Evolutionary conservation across 2,113 vertebrate genomes (phyloP).

Genomic region (Austrofundulus limnaeus): DNA sequence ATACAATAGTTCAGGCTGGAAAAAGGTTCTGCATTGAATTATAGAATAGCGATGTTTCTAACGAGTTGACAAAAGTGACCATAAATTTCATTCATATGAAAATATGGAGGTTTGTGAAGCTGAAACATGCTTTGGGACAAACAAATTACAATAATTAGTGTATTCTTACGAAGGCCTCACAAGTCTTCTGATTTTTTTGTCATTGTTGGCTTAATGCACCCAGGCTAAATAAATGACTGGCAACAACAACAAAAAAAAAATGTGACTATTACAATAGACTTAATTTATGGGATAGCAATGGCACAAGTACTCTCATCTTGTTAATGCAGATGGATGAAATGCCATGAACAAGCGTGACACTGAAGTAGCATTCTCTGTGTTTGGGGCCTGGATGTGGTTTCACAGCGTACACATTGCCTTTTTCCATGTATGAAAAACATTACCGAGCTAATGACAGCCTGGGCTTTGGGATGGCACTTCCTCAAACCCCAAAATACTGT

Average conservation of each 20-base stretch:
- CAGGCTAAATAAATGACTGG: conserved; percentile 11
- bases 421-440: conserved; percentile 69
- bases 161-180: neutral
- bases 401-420: conserved; percentile 43
- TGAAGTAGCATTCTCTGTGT: conserved; percentile 40
- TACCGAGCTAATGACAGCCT: conserved; percentile 67
- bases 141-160: neutral
- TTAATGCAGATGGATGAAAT: conserved; percentile 43
- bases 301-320: conserved; percentile 18
- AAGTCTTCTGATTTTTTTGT: conserved; percentile 3
- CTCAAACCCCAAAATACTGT: conserved; percentile 62
- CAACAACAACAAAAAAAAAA: conserved; percentile 16
- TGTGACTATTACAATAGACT: conserved; percentile 15
- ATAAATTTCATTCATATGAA: neutral
- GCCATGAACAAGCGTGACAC: conserved; percentile 59
- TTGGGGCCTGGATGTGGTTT: conserved; percentile 64
- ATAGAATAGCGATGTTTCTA: neutral
- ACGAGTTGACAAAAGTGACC: neutral
- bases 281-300: conserved; percentile 23
- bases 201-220: neutral
- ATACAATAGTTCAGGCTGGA: neutral
- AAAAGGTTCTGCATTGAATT: neutral
- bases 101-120: neutral
- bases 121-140: conserved; percentile 10
- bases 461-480: conserved; percentile 46